A percentile compares a stretch with the other conserved stretches of the same genome.
Conservation (phyloP, 1,140 invertebrate species). For the Lasioglossum albipes region DNA sequence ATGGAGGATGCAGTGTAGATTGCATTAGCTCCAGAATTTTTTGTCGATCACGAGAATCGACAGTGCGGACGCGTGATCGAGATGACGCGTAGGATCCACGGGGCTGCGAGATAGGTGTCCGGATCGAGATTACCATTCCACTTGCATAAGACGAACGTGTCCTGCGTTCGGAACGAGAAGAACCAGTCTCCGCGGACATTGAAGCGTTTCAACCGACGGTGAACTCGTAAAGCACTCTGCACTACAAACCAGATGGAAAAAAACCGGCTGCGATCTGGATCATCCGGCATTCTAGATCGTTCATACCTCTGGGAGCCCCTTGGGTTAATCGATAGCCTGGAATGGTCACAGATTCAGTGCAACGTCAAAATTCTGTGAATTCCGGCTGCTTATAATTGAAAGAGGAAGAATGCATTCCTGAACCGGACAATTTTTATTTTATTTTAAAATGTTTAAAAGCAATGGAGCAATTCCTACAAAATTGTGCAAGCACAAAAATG, state of each 20-base stretch:
- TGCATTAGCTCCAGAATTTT: no score
- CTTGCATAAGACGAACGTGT: constrained; percentile 54
- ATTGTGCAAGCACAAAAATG: no score
- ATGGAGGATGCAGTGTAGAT: no score
- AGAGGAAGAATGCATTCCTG: no score
- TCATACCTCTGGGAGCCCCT: no score
- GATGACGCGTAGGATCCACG: not conserved
- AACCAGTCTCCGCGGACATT: constrained; percentile 35
- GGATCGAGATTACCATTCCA: constrained; percentile 46
- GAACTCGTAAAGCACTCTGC: not conserved
- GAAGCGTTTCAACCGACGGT: not conserved
- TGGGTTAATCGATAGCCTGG: no score
- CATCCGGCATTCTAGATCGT: constrained; percentile 1
- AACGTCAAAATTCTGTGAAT: no score
- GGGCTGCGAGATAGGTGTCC: not conserved
- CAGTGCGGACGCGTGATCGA: not conserved
- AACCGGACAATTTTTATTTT: no score
- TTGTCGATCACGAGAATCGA: not conserved
- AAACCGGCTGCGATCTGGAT: constrained; percentile 22
- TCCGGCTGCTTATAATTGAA: no score
- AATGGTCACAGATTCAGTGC: no score
- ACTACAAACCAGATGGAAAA: not conserved
- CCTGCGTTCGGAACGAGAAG: constrained; percentile 35
- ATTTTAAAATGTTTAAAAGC: no score
- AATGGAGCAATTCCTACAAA: no score